Evolutionary conservation across 2,888 invertebrate genomes (phyloP).

Genomic region (Eupelmus urozonus): DNA sequence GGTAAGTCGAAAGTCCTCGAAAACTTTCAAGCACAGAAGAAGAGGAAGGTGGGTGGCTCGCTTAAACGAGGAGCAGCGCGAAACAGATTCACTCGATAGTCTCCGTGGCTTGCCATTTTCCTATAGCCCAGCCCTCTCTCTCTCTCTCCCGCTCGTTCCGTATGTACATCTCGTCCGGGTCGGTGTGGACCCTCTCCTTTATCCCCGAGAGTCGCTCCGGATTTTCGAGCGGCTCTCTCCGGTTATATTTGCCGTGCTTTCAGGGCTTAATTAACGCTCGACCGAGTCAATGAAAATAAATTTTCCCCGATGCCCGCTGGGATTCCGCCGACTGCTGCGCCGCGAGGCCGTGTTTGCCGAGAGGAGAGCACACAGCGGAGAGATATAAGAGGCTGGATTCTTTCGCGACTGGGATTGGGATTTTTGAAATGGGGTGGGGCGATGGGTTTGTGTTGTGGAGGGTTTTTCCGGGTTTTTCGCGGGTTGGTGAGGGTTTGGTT

Average conservation of each 20-base stretch:
- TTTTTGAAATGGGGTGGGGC: too few species aligned
- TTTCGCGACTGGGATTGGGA: too few species aligned
- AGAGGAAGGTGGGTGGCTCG: background rate
- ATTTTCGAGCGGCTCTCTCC: slow-evolving; percentile 36
- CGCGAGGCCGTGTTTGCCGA: slow-evolving; percentile 19
- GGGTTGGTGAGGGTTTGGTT: too few species aligned
- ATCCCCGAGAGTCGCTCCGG: slow-evolving; percentile 35
- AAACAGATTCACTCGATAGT: slow-evolving; percentile 49
- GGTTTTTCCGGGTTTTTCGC: too few species aligned
- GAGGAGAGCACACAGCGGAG: background rate
- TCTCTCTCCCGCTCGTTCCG: slow-evolving; percentile 29
- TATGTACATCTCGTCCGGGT: slow-evolving; percentile 40
- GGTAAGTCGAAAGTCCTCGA: slow-evolving; percentile 44
- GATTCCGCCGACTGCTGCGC: background rate
- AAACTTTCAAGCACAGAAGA: background rate
- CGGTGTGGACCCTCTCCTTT: slow-evolving; percentile 29
- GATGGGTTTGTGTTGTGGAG: too few species aligned
- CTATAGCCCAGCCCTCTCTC: background rate
- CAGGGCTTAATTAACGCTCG: slow-evolving; percentile 60
- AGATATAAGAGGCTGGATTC: too few species aligned
- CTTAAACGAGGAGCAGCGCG: slow-evolving; percentile 33
- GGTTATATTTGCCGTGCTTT: slow-evolving; percentile 60
- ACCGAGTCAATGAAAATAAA: slow-evolving; percentile 57
- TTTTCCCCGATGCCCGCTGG: slow-evolving; percentile 45
- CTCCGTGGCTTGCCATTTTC: background rate